phyloP scores from a whole-genome alignment of 2,797 vertebrate genomes.

The Strix occidentalis region DNA sequence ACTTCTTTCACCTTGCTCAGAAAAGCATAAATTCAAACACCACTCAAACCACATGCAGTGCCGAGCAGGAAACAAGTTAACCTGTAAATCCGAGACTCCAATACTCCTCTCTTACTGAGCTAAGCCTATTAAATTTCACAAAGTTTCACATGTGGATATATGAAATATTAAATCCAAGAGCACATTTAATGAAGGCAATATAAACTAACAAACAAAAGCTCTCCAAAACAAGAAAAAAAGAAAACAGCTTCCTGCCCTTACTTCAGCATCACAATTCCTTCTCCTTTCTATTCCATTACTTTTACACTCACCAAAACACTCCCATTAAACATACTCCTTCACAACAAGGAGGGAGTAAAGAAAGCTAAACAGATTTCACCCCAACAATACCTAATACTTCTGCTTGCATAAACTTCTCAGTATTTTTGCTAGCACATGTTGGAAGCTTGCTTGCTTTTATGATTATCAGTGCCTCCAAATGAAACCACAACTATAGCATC shows the following conservation, averaged over 20 bases:
- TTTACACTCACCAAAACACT: background rate
- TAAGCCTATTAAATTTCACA: background rate
- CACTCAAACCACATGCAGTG: background rate
- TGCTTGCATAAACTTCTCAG: background rate
- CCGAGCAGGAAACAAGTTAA: background rate
- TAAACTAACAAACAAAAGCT: background rate
- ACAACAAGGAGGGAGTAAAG: background rate
- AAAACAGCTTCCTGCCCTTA: background rate
- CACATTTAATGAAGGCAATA: background rate
- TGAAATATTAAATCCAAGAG: background rate
- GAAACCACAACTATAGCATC: background rate
- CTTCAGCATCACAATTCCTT: background rate
- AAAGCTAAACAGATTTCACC: background rate
- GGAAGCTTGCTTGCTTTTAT: background rate
- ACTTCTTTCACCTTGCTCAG: background rate
- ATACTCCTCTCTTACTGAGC: background rate
- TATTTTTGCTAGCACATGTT: background rate
- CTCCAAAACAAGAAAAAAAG: background rate
- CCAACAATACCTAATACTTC: background rate
- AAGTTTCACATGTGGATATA: background rate
- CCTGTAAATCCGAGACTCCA: background rate
- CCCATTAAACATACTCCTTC: background rate
- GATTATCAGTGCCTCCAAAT: background rate
- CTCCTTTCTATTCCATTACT: background rate
- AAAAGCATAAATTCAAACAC: background rate